phyloP scores from a whole-genome alignment of 37 sponge, comb jelly and placozoan species.

The Petrosia ficiformis region DNA sequence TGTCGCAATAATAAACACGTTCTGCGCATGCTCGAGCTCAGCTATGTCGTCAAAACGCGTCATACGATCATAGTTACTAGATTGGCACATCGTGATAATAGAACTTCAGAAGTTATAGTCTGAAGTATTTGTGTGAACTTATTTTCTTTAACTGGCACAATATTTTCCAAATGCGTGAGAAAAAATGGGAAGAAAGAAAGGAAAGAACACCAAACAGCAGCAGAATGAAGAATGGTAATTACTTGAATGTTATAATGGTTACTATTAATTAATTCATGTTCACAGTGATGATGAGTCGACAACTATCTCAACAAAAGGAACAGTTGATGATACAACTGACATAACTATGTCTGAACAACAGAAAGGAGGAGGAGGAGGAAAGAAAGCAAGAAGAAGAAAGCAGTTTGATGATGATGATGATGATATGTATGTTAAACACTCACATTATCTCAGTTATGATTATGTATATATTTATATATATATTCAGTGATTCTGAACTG shows the following conservation, averaged over 20 bases:
- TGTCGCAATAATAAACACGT: no score
- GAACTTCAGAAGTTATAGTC: no score
- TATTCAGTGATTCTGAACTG: constrained; percentile 2
- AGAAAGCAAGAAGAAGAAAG: constrained; percentile 9
- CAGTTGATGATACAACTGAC: not conserved
- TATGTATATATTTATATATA: not conserved
- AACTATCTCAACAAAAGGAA: not conserved
- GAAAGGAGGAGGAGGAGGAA: constrained; percentile 12
- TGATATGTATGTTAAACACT: not conserved
- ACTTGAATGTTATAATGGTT: not conserved
- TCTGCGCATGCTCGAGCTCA: no score
- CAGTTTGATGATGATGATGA: constrained; percentile 6
- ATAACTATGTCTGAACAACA: not conserved
- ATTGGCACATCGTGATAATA: no score
- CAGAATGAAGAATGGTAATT: constrained; percentile 6
- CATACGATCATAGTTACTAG: no score
- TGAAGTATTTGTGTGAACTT: no score
- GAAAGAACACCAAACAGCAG: constrained; percentile 15
- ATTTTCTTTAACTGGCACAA: not conserved
- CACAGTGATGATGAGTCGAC: not conserved
- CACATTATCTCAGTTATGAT: not conserved
- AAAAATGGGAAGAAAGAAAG: constrained; percentile 64
- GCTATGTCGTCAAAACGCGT: no score
- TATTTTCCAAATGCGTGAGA: constrained; percentile 19
- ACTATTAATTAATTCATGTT: not conserved